phyloP scores from a whole-genome alignment of 2,113 vertebrate genomes.

The Columba janthina region DNA sequence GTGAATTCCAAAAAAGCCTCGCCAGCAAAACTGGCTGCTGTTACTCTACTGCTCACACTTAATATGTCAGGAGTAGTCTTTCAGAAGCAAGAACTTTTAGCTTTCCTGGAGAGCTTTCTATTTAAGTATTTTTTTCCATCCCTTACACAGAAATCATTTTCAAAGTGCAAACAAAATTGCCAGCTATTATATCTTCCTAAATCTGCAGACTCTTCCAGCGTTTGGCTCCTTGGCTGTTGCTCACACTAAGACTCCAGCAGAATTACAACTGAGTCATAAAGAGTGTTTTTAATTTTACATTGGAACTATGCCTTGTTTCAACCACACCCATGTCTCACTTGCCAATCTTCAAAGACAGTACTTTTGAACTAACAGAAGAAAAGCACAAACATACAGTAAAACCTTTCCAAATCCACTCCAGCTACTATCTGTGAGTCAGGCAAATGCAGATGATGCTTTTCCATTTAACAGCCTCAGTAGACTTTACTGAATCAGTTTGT shows the following conservation, averaged over 20 bases:
- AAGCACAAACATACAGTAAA: background rate
- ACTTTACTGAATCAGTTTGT: background rate
- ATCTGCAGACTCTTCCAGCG: background rate
- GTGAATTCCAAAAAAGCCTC: background rate
- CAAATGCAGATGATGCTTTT: background rate
- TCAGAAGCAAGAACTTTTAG: background rate
- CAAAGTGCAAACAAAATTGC: background rate
- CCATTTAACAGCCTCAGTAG: background rate
- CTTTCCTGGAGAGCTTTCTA: background rate
- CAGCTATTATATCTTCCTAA: background rate
- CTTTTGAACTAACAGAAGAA: background rate
- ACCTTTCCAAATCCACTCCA: background rate
- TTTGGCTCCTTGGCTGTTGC: background rate
- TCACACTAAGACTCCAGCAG: background rate
- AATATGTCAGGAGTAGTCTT: background rate
- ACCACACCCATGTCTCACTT: background rate
- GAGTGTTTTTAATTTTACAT: background rate
- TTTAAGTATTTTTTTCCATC: background rate
- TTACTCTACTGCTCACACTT: background rate
- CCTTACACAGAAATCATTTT: background rate
- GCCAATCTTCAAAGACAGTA: background rate
- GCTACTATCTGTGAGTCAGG: background rate
- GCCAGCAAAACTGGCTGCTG: background rate
- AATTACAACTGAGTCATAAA: slow-evolving; percentile 2
- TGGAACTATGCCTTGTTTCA: background rate